Percentiles rank a stretch among this genome's conserved stretches.
These are phyloP conservation scores for Channa maculata DNA, from an alignment of 2,113 vertebrate genomes.

Conservation along the genomic window DNA sequence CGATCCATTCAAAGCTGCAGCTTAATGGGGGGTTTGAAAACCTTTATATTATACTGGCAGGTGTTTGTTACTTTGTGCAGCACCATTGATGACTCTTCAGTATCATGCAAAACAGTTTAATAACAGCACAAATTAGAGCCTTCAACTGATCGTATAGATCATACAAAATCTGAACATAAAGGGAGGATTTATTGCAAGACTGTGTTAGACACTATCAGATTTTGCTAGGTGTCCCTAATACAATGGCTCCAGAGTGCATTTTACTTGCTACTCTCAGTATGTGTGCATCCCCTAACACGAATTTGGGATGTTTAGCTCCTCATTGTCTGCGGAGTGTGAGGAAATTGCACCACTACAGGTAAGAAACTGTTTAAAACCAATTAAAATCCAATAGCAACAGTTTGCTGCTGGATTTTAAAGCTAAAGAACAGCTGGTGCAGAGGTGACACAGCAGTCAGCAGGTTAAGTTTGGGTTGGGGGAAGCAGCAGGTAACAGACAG, in stretches of 20 bases:
- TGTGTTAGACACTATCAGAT: background rate
- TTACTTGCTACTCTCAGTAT: background rate
- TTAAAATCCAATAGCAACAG: constrained; percentile 5
- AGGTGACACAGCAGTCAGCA: background rate
- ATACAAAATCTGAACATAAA: background rate
- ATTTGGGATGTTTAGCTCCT: background rate
- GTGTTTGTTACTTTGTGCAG: background rate
- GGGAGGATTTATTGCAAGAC: background rate
- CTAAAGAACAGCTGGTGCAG: constrained; percentile 2
- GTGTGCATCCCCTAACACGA: constrained; percentile 20
- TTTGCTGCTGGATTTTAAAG: constrained; percentile 33
- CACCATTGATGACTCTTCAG: no score
- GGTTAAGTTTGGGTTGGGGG: constrained; percentile 1
- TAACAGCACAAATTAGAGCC: background rate
- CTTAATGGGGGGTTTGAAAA: background rate
- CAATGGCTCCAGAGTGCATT: background rate
- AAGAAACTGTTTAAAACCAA: constrained; percentile 15
- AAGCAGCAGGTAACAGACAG: constrained; percentile 4
- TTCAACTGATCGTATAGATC: no score
- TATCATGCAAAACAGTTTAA: background rate
- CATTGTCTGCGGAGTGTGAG: background rate
- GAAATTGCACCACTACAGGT: constrained; percentile 14
- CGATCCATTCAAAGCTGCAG: background rate
- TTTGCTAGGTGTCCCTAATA: background rate
- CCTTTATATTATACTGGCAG: background rate